These are phyloP conservation scores for Scotopteryx bipunctaria DNA, from an alignment of 2,888 invertebrate genomes.

Conservation along the genomic window DNA sequence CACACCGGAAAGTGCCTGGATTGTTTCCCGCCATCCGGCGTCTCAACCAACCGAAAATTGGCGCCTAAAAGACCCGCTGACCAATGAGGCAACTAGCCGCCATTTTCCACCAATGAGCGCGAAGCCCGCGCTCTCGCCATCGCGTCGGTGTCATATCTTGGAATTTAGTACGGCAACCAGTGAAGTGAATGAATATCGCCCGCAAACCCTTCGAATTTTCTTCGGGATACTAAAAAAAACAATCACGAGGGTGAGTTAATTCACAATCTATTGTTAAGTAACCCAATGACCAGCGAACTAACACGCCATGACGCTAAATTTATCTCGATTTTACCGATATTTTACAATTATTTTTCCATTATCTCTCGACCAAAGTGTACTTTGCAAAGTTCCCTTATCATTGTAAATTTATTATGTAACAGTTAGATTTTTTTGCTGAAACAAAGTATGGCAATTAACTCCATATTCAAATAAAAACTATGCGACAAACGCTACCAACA, in stretches of 20 bases:
- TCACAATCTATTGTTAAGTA: constrained; percentile 23
- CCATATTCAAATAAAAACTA: constrained; percentile 16
- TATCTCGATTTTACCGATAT: constrained; percentile 39
- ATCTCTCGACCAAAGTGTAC: constrained; percentile 39
- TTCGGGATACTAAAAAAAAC: constrained; percentile 66
- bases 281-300: constrained; percentile 35
- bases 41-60: constrained; percentile 82
- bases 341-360: constrained; percentile 56
- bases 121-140: constrained; percentile 80
- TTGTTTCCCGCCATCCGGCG: constrained; percentile 79
- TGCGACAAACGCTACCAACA: constrained; percentile 51
- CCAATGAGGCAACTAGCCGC: constrained; percentile 76
- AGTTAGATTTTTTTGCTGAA: constrained; percentile 6
- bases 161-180: constrained; percentile 79
- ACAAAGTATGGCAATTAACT: neutral
- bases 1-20: constrained; percentile 74
- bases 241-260: constrained; percentile 60
- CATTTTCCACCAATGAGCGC: constrained; percentile 75
- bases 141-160: constrained; percentile 82
- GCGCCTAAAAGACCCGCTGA: constrained; percentile 68
- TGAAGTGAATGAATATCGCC: constrained; percentile 82
- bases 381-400: neutral
- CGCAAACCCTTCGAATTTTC: constrained; percentile 77
- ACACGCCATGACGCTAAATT: constrained; percentile 39
- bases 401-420: constrained; percentile 25